phyloP scores from a whole-genome alignment of 2,888 invertebrate species.

The Cylloceria caligata region DNA sequence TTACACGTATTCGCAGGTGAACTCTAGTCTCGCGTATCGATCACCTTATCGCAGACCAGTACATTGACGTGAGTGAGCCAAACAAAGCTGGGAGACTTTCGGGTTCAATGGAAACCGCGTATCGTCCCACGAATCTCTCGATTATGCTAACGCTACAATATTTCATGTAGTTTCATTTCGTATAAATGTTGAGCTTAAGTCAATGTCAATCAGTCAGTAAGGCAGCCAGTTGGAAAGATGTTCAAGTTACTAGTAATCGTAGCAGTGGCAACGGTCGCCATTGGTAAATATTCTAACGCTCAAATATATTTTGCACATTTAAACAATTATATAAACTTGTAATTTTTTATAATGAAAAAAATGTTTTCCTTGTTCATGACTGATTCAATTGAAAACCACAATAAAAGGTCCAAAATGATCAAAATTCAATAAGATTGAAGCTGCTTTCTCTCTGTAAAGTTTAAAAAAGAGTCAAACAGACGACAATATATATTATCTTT shows the following conservation, averaged over 20 bases:
- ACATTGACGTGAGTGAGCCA: background rate
- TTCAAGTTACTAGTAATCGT: slow-evolving; percentile 57
- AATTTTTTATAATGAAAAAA: background rate
- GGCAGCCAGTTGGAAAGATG: slow-evolving; percentile 60
- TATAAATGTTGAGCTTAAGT: slow-evolving; percentile 61
- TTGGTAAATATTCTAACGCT: slow-evolving; percentile 55
- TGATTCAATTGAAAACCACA: background rate
- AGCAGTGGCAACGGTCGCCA: slow-evolving; percentile 33
- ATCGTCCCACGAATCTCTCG: slow-evolving; percentile 21
- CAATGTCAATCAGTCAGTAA: slow-evolving; percentile 46
- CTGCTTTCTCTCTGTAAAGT: background rate
- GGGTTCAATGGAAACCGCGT: background rate
- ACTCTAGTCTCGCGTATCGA: slow-evolving; percentile 16
- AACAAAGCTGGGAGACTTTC: background rate
- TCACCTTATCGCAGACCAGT: slow-evolving; percentile 14
- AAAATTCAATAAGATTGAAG: background rate
- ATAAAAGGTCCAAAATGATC: background rate
- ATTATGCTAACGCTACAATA: slow-evolving; percentile 8
- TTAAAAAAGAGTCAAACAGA: too few relatives aligned
- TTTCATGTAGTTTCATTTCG: background rate
- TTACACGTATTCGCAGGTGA: background rate
- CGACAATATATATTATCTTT: background rate
- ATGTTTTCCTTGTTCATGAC: background rate
- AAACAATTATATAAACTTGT: background rate
- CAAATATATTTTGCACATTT: background rate